Evolutionary conservation across 92 coral and sea anemone species (phyloP), one percentile per base, ranked within the genome.

Genomic region (Montipora capitata): DNA sequence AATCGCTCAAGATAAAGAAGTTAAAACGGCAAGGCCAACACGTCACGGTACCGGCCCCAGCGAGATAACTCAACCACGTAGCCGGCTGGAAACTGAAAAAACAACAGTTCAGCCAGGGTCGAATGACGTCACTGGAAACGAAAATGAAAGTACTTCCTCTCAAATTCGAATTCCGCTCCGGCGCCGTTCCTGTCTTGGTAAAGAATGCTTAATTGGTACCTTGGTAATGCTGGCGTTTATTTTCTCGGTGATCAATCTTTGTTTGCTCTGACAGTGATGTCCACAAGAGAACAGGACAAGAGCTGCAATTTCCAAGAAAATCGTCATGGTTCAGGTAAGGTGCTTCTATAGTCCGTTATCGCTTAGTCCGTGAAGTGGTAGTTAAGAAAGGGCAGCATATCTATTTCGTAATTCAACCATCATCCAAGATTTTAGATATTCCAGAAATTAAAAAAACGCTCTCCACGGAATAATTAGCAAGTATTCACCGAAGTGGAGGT

Each of bases 221-320:
- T 38, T 80, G 27, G 52, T 80, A 49, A 20, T 76, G 15, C 40
- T 68, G 40, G 76, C 85, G 5, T 40, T 80, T 49, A 67, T 68
- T 68, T 68, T 80, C 65, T 80, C 85, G 1, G 13, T 66, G 17
- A 16, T 17, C n/a, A 80, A 68, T 58, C 48, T 80, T 6, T 38
- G 45, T 68, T 68, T 80, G 75, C 65, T 14, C 17, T 72, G 38
- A 43, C n/a, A 11, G 11, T 67, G 6, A 7, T 68, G 7, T 57
- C 65, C 43, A 78, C 40, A 5, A 56, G 51, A 80, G 76, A 48
- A 45, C 20, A 18, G 20, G 20, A 18, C 20, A 18, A 18, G 20
- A 38, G 44, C 42, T 80, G 85, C 4, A 8, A 45, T 14, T 80
- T 76, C 65, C 85, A 49, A 15, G 76, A 80, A 38, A 66, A 68